Base-by-base conservation (phyloP, 1,140 invertebrate species). In the Meloidogyne exigua region DNA sequence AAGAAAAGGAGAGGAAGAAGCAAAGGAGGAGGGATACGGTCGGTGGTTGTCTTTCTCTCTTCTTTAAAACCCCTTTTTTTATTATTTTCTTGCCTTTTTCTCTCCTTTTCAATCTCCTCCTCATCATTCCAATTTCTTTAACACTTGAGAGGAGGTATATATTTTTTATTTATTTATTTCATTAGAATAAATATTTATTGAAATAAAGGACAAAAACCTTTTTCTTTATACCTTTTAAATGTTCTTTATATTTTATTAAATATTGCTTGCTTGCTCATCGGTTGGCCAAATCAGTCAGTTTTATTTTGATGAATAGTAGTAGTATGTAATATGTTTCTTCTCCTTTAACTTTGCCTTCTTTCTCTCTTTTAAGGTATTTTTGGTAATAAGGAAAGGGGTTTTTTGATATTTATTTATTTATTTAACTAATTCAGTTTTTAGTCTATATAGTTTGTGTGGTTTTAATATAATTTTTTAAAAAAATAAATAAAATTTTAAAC, bases 191-290 rank as follows among this genome's bases (percentile, higher is more conserved):
- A n/a, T 57, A 57, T 57, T 57, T 57, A 57, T 57, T 57, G 18
- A 57, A n/a, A 12, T n/a, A 57, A 57, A 57, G 18, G n/a, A n/a
- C 49, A 57, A 1, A 57, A 57, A 57, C 15, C n/a, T n/a, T 57
- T 57, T n/a, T 18, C 44, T 57, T n/a, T n/a, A n/a, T 57, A 57
- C 49, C 49, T 57, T 57, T 57, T 57, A 57, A n/a, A 57, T 57
- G 18, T 57, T 18, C 18, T 57, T n/a, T 57, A 57, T n/a, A 39
- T 39, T 39, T 39, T n/a, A 57, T 15, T n/a, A 3, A n/a, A 57
- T 57, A n/a, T 57, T 57, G 49, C 15, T 57, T 57, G 49, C 15
- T 57, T 57, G 49, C 49, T 57, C 49, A 57, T 57, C 49, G 49
- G 49, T 57, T 57, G 44, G 49, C 49, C 49, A 57, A 57, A 57